These are phyloP conservation scores for Nothoprocta pentlandii DNA, from an alignment of 2,113 vertebrate species.

Conservation along the genomic window DNA sequence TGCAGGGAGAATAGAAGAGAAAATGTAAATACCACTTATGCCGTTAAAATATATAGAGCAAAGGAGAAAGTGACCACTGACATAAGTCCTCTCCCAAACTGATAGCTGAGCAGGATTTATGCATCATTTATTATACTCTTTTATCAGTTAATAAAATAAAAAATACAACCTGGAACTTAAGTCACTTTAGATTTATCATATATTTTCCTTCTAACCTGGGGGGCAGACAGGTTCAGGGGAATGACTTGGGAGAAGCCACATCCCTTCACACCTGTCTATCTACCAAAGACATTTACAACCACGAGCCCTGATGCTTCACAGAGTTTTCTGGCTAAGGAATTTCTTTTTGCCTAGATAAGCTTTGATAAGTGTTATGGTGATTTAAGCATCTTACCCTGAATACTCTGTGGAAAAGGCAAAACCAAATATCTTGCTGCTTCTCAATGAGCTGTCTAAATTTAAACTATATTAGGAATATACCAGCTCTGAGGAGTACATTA, in stretches of 20 bases:
- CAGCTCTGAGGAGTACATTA: neutral
- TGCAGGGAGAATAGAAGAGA: neutral
- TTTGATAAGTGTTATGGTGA: neutral
- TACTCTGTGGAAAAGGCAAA: neutral
- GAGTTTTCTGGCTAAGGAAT: neutral
- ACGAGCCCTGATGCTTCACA: neutral
- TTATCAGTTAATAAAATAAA: neutral
- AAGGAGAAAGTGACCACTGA: fast-evolving
- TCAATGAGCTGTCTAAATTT: neutral
- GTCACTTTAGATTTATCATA: neutral
- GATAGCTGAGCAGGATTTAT: neutral
- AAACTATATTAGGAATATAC: neutral
- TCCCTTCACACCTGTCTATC: neutral
- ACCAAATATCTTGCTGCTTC: neutral
- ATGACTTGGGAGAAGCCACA: neutral
- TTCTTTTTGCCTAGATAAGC: neutral
- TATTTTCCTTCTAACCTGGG: neutral
- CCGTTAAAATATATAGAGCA: neutral
- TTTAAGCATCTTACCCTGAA: neutral
- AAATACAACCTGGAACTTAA: neutral
- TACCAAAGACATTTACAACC: fast-evolving
- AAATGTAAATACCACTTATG: neutral
- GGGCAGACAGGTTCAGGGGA: neutral
- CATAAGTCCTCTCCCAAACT: neutral
- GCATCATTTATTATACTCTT: neutral